Conservation (phyloP, 2,113 vertebrate species). For the Leucosticte australis region DNA sequence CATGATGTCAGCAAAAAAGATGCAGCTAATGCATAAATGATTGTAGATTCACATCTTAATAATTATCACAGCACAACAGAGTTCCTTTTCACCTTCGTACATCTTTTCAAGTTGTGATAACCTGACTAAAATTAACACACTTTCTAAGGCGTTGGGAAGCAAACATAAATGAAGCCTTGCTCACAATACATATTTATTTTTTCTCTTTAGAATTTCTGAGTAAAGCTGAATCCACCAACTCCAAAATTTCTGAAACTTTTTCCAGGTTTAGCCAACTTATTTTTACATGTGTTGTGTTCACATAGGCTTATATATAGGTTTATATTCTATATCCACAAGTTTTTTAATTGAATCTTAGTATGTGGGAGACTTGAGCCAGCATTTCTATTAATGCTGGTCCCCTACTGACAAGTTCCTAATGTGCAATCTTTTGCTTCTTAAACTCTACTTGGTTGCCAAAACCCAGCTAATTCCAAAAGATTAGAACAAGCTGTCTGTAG, state of each 20-base stretch:
- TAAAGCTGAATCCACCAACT: background rate
- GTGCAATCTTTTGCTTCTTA: background rate
- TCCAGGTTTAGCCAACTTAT: background rate
- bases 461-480: background rate
- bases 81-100: accelerated
- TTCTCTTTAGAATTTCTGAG: background rate
- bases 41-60: background rate
- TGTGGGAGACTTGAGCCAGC: background rate
- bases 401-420: background rate
- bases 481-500: background rate
- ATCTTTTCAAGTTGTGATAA: background rate
- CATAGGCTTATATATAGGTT: background rate
- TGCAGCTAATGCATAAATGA: background rate
- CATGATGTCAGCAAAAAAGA: accelerated
- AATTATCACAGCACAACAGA: background rate
- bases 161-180: background rate
- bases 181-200: background rate
- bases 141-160: background rate
- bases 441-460: background rate
- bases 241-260: background rate
- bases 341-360: background rate
- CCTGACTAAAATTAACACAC: background rate
- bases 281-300: background rate
- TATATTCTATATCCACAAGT: background rate
- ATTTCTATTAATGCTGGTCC: background rate